Evolutionary conservation across 2,888 invertebrate species (phyloP), one percentile per base, ranked within the genome.

Genomic region (Cataglyphis rosenhaueri): DNA sequence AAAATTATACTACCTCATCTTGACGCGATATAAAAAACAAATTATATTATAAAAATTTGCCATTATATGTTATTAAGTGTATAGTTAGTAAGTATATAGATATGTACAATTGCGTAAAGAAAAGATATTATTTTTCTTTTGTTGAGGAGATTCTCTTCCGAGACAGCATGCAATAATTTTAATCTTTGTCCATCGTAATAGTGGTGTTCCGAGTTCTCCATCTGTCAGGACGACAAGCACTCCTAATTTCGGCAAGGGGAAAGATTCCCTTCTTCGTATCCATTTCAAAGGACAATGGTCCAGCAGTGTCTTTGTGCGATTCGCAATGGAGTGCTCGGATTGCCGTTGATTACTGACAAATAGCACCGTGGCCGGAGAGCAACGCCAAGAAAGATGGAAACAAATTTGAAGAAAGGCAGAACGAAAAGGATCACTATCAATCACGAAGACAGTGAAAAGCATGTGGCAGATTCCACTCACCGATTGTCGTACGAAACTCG

Each of bases 271-370:
- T 83, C 81, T 73, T 85, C 88, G 88, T 85, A 91, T 90, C 90
- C 90, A 85, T 91, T 91, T 92, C 92, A 90, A 88, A 91, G 91
- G 91, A 91, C 91, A 92, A 91, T 91, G 85, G 90, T 90, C 88
- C 88, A 87, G 85, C 89, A 91, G 88, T 91, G 91, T 92, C 92
- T 92, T 92, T 92, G 92, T 93, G 88, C 89, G 88, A 88, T 88
- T 89, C 88, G 91, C 90, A 91, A 92, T 91, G 92, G 90, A 90
- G 90, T 89, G 89, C 86, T 87, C 89, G 91, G 90, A 91, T 91
- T 91, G 92, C 91, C 91, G 92, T 91, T 93, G 93, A 93, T 93
- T 91, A 91, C 91, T 86, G 84, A 87, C 85, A 89, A 91, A 88
- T 84, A 89, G 85, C 87, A 52, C n/a, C 48, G 83, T 82, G 84